Base-by-base conservation (phyloP, 2,797 vertebrate genomes). In the Sebastes matsubarae region DNA sequence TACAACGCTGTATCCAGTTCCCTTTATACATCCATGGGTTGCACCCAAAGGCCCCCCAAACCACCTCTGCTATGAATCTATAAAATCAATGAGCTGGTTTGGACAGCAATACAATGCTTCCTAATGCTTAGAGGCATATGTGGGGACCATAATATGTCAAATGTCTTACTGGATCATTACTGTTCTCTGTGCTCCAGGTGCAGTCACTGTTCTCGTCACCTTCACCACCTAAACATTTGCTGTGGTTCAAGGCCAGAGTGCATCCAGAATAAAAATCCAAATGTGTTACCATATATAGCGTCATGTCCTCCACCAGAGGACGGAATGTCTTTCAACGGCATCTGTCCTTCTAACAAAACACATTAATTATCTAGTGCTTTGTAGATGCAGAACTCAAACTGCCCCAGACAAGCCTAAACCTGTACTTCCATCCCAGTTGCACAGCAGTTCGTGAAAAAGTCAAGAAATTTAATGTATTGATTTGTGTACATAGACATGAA, bases 311-410 rank as follows among this genome's bases (percentile, higher is more conserved):
- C 13, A 69, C 52, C 36, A 68, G 74, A 81, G 86, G 88, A 90
- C 84, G 86, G 79, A 88, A 72, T 89, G 65, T 78, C 55, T 83
- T 87, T 63, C 50, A 72, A 32, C 60, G 58, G 54, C 70, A 88
- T 72, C 22, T 72, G 75, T 73, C 61, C 75, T 79, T 81, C 20
- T 36, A 68, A 84, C 71, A 67, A 69, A 85, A 68, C 60, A 69
- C 85, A 86, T 87, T 16, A 83, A 88, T 91, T 77, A 85, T 81
- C 50, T 25, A 14, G 36, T 36, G 36, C 34, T 89, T 85, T 76
- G 72, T 42, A 84, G 68, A 84, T 52, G 67, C 57, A 73, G 7
- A 68, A 64, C 50, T 72, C 42, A 76, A 68, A 79, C 69, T 70
- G 81, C 68, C 68, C 50, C 79, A 27, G 64, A 83, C 27, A 34